A percentile compares a stretch with the other conserved stretches of the same genome.
Evolutionary conservation across 1,140 invertebrate species (phyloP).

Genomic region (Cydia splendana): DNA sequence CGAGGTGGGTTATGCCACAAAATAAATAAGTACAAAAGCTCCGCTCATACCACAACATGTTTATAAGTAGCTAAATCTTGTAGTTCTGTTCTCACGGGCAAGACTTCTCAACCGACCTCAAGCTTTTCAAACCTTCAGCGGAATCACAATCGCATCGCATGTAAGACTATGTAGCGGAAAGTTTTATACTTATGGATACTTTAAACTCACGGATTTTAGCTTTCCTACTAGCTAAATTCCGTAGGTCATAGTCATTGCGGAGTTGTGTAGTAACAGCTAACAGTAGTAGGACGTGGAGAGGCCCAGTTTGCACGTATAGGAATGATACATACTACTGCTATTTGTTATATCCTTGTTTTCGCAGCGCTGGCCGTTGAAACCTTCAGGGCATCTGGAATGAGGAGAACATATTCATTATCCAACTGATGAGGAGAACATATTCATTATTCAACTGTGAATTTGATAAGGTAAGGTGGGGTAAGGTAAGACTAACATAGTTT

Average conservation of each 20-base stretch:
- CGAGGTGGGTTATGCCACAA: constrained; percentile 58
- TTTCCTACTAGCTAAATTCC: constrained; percentile 1
- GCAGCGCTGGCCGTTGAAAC: constrained; percentile 90
- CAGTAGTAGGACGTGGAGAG: constrained; percentile 78
- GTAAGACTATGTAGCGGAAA: neutral
- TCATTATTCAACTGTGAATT: no score
- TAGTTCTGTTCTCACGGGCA: neutral
- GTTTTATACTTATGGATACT: neutral
- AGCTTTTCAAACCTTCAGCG: neutral
- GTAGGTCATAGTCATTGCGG: neutral
- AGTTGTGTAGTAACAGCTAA: constrained; percentile 58
- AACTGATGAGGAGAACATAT: no score
- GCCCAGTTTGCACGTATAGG: constrained; percentile 79
- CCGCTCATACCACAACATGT: neutral
- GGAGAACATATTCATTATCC: constrained; percentile 37
- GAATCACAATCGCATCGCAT: neutral
- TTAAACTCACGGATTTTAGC: constrained; percentile 17
- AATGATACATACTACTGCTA: constrained; percentile 80
- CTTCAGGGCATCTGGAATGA: constrained; percentile 89
- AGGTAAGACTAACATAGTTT: no score
- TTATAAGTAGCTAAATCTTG: neutral
- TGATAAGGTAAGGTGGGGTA: no score
- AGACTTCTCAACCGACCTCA: neutral
- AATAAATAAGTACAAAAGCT: constrained; percentile 21
- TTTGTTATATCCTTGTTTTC: constrained; percentile 86